These are phyloP conservation scores for Amphilophus citrinellus DNA, from an alignment of 2,113 vertebrate species.

Conservation along the genomic window DNA sequence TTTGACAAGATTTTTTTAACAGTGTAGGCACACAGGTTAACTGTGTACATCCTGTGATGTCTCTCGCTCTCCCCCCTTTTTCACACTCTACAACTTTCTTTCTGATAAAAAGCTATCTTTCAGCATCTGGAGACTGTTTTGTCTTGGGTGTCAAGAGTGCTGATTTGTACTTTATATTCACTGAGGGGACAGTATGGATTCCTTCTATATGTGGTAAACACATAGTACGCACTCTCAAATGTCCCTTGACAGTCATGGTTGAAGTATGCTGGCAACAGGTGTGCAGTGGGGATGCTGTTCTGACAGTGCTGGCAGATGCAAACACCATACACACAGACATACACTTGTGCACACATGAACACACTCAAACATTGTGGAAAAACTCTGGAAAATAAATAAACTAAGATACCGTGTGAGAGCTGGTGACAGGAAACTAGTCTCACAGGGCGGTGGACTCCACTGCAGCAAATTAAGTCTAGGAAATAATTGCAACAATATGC, in stretches of 20 bases:
- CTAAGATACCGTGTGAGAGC: slow-evolving; percentile 83
- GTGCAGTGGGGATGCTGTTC: slow-evolving; percentile 76
- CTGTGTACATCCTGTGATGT: background rate
- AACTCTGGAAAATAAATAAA: slow-evolving; percentile 65
- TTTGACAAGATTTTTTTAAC: too few relatives aligned
- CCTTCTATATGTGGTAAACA: slow-evolving; percentile 58
- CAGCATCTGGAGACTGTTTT: slow-evolving; percentile 51
- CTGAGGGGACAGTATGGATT: slow-evolving; percentile 54
- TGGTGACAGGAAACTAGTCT: slow-evolving; percentile 93
- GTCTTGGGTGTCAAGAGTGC: slow-evolving; percentile 34
- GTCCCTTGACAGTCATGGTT: slow-evolving; percentile 73
- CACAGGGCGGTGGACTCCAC: slow-evolving; percentile 90
- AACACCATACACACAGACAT: slow-evolving; percentile 42
- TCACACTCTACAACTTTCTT: slow-evolving; percentile 34
- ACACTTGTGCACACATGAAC: slow-evolving; percentile 26
- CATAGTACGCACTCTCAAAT: slow-evolving; percentile 52
- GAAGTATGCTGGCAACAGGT: slow-evolving; percentile 87
- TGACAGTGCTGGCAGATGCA: slow-evolving; percentile 85
- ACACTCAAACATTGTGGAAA: slow-evolving; percentile 37
- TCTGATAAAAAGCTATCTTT: slow-evolving; percentile 58
- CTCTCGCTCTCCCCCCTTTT: background rate
- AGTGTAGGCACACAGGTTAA: background rate
- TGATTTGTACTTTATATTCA: slow-evolving; percentile 57
- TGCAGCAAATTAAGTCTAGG: slow-evolving; percentile 98
- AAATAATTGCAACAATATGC: slow-evolving; percentile 99